Conservation (phyloP, 2,888 invertebrate genomes). For the Spilosoma lubricipeda region DNA sequence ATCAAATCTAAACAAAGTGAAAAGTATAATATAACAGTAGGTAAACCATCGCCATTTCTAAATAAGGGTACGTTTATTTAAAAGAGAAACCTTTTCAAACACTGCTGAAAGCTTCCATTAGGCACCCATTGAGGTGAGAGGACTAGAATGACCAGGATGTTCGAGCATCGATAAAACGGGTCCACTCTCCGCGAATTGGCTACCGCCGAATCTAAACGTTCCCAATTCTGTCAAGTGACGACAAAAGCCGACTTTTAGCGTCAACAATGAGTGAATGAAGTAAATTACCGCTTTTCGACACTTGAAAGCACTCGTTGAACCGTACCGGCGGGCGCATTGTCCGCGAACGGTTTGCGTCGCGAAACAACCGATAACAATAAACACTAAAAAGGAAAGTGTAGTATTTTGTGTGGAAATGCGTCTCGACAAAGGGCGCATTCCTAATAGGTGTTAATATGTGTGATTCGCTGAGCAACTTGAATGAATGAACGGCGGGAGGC, state of each 20-base stretch:
- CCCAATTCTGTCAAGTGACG: conserved; percentile 83
- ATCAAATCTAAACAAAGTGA: background rate
- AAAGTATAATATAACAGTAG: conserved; percentile 4
- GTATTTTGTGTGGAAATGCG: conserved; percentile 79
- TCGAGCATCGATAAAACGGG: conserved; percentile 66
- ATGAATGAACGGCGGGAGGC: conserved; percentile 56
- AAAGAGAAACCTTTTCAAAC: conserved; percentile 61
- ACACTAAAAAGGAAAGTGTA: conserved; percentile 85
- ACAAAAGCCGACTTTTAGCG: conserved; percentile 84
- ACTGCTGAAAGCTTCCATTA: conserved; percentile 68
- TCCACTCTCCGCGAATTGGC: conserved; percentile 81
- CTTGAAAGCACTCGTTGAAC: conserved; percentile 81
- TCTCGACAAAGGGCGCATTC: conserved; percentile 69
- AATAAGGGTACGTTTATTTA: conserved; percentile 43
- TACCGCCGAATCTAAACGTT: conserved; percentile 83
- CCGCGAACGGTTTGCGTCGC: conserved; percentile 80
- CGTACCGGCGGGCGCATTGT: conserved; percentile 79
- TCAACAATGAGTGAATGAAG: conserved; percentile 83
- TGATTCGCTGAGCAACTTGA: conserved; percentile 77
- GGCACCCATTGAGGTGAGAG: conserved; percentile 67
- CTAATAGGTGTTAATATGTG: conserved; percentile 83
- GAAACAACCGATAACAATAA: conserved; percentile 86
- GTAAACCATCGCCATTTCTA: conserved; percentile 3
- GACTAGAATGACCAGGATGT: conserved; percentile 55
- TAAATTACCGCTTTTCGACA: conserved; percentile 84